phyloP scores from a whole-genome alignment of 2,113 vertebrate species.

The Uropsilus gracilis region DNA sequence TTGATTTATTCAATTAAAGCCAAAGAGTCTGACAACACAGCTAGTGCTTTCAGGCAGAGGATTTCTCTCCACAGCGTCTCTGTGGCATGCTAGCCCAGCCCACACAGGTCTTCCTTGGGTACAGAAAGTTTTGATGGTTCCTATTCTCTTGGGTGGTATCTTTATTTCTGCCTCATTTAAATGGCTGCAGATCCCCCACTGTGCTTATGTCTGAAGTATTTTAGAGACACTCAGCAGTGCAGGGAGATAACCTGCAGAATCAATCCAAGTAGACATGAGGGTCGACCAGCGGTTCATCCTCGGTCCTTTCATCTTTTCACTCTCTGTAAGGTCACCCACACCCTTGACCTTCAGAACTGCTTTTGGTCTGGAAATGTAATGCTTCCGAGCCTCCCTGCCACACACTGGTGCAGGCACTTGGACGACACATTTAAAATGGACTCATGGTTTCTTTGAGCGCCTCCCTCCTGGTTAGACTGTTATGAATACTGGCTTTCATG shows the following conservation, averaged over 20 bases:
- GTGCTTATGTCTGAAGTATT: neutral
- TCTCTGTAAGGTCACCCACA: neutral
- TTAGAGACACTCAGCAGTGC: neutral
- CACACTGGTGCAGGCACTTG: neutral
- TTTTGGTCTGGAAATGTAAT: neutral
- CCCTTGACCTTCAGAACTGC: neutral
- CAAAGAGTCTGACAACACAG: neutral
- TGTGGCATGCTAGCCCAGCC: neutral
- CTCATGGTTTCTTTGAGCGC: neutral
- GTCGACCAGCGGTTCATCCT: neutral
- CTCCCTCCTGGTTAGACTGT: neutral
- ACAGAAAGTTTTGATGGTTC: neutral
- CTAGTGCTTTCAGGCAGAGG: neutral
- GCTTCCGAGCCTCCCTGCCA: neutral
- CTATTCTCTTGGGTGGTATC: neutral
- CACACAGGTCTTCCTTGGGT: neutral
- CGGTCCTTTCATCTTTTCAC: neutral
- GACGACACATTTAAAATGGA: neutral
- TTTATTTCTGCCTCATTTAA: neutral
- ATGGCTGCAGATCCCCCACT: neutral
- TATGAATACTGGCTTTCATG: neutral
- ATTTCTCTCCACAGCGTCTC: neutral
- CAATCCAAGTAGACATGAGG: rapidly evolving
- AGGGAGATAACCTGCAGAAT: neutral
- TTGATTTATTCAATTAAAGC: constrained; percentile 47